Evolutionary conservation across 2,888 invertebrate genomes (phyloP).

Genomic region (Xanthostigma xanthostigma): DNA sequence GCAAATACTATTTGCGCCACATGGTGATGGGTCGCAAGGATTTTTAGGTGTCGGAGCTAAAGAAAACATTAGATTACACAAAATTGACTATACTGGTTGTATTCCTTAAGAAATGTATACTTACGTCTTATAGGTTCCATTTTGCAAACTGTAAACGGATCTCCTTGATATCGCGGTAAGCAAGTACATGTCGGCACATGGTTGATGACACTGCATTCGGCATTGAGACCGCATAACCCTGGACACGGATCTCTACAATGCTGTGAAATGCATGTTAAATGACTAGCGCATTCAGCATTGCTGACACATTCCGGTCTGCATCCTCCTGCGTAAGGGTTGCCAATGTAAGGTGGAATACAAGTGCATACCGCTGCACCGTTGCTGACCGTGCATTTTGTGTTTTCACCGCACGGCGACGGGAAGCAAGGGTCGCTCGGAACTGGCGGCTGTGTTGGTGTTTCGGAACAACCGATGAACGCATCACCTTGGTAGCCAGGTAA

Average conservation of each 20-base stretch:
- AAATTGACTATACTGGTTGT: constrained; percentile 14
- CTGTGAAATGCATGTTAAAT: constrained; percentile 65
- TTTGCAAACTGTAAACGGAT: constrained; percentile 69
- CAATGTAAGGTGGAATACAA: constrained; percentile 79
- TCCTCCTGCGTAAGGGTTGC: constrained; percentile 72
- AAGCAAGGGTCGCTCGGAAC: constrained; percentile 46
- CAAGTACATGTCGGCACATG: constrained; percentile 76
- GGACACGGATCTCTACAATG: constrained; percentile 77
- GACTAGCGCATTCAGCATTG: constrained; percentile 64
- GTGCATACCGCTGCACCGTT: constrained; percentile 57
- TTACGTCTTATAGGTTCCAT: constrained; percentile 39
- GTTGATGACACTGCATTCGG: constrained; percentile 67
- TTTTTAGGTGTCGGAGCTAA: constrained; percentile 27
- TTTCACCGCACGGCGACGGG: constrained; percentile 72
- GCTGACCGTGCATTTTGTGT: constrained; percentile 58
- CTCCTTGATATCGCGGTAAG: constrained; percentile 57
- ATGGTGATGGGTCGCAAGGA: constrained; percentile 44
- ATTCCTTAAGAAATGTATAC: constrained; percentile 21
- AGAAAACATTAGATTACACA: constrained; percentile 9
- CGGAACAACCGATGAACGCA: constrained; percentile 66
- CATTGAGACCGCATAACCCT: constrained; percentile 69
- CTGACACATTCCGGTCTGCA: constrained; percentile 75
- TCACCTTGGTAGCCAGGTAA: constrained; percentile 64
- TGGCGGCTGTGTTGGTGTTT: constrained; percentile 21
- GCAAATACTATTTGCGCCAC: constrained; percentile 44